These are phyloP conservation scores for roundworm (Caenorhabditis elegans) DNA, from an alignment of 1,140 invertebrate genomes.

Conservation along the genomic window DNA sequence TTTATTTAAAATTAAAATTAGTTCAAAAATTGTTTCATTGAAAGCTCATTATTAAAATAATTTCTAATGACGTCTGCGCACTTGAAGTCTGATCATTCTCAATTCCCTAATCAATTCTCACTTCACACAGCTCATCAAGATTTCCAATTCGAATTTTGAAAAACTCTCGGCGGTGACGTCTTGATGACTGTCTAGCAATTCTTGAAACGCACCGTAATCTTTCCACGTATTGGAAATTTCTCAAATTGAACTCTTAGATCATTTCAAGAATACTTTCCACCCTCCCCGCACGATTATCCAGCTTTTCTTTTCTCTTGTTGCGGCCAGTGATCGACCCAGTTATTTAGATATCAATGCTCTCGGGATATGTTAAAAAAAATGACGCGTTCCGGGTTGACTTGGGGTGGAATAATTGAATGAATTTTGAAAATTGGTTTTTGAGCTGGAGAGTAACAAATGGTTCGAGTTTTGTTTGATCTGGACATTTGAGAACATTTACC, in stretches of 20 bases:
- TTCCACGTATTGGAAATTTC: too few species aligned
- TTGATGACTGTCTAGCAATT: too few species aligned
- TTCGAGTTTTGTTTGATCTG: not conserved
- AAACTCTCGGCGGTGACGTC: too few species aligned
- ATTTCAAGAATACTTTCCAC: not conserved
- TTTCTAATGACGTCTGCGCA: not conserved
- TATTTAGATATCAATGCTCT: too few species aligned
- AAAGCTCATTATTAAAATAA: too few species aligned
- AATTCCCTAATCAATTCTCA: not conserved
- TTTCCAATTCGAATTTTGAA: not conserved
- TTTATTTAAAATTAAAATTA: too few species aligned
- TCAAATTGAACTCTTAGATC: not conserved
- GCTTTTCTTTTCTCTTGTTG: not conserved
- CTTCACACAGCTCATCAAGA: not conserved
- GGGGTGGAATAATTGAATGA: too few species aligned
- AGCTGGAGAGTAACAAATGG: too few species aligned
- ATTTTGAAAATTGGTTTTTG: too few species aligned
- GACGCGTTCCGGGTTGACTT: not conserved
- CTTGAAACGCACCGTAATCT: too few species aligned
- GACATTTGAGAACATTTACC: not conserved
- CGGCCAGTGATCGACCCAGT: too few species aligned
- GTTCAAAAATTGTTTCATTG: too few species aligned
- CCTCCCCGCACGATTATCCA: conserved; percentile 13
- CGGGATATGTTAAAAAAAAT: not conserved
- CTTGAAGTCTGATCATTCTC: not conserved